These are phyloP conservation scores for Sinocyclocheilus grahami DNA, from an alignment of 2,113 vertebrate species.

Conservation along the genomic window DNA sequence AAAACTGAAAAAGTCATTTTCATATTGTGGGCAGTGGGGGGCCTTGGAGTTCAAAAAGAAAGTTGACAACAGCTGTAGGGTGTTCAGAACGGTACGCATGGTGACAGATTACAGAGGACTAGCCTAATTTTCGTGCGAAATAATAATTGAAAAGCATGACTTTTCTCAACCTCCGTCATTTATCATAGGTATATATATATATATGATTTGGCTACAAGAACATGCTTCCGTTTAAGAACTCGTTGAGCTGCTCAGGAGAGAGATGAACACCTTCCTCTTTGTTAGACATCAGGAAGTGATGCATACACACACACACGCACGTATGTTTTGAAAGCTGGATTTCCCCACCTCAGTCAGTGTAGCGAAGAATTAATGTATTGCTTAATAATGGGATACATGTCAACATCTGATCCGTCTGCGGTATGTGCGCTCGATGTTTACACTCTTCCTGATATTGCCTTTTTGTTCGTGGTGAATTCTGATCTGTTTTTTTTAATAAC, in stretches of 20 bases:
- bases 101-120: too few species aligned
- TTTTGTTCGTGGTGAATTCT: background rate
- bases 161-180: background rate
- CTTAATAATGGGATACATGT: background rate
- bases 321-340: slow-evolving; percentile 17
- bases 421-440: background rate
- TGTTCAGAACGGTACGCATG: background rate
- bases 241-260: background rate
- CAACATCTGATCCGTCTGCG: background rate
- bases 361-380: background rate
- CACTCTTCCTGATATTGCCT: background rate
- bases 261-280: slow-evolving; percentile 13
- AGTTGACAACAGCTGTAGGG: background rate
- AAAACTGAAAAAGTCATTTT: background rate
- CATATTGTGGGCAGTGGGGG: background rate
- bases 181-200: background rate
- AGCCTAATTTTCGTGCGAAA: background rate
- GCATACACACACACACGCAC: background rate
- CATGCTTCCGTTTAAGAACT: background rate
- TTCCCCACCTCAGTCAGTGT: slow-evolving; percentile 36
- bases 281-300: slow-evolving; percentile 51
- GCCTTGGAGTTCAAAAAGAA: background rate
- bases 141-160: background rate
- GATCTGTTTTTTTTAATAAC: background rate
- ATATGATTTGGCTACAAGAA: background rate